phyloP scores from a whole-genome alignment of 2,113 vertebrate genomes.

The Brachyistius frenatus region DNA sequence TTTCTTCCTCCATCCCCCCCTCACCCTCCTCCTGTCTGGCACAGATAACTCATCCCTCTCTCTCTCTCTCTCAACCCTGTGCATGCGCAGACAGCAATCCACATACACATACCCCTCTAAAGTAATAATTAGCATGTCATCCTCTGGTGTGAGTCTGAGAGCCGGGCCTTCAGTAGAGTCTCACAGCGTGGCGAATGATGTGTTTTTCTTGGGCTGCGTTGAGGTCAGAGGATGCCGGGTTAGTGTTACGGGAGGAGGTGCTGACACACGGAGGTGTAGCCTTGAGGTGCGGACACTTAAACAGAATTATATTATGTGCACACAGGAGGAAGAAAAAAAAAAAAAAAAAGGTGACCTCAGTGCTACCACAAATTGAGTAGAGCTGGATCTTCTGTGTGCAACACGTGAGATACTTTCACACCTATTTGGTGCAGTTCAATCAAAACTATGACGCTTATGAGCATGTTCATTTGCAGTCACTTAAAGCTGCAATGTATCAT shows the following conservation, averaged over 20 bases:
- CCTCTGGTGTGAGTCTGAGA: conserved; percentile 31
- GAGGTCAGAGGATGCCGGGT: conserved; percentile 46
- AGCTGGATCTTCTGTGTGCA: no score
- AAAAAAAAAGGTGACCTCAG: neutral
- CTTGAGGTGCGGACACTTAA: neutral
- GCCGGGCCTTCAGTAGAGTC: conserved; percentile 4
- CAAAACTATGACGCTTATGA: neutral
- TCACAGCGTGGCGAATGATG: neutral
- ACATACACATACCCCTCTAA: conserved; percentile 25
- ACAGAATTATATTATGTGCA: conserved; percentile 1
- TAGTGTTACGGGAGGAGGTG: conserved; percentile 30
- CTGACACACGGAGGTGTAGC: conserved; percentile 20
- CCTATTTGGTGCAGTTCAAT: neutral
- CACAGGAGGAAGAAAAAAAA: neutral
- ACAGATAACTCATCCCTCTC: conserved; percentile 79
- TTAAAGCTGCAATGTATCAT: no score
- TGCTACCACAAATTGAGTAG: no score
- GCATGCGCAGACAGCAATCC: conserved; percentile 42
- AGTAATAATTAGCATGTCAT: conserved; percentile 76
- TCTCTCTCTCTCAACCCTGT: neutral
- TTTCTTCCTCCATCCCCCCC: conserved; percentile 33
- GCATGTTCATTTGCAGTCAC: no score
- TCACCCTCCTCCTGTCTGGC: conserved; percentile 78
- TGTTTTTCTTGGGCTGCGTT: conserved; percentile 10
- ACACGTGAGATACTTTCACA: no score